A percentile compares a stretch with the other conserved stretches of the same genome.
phyloP scores from a whole-genome alignment of 2,113 vertebrate genomes.

The Hemichromis elongatus region DNA sequence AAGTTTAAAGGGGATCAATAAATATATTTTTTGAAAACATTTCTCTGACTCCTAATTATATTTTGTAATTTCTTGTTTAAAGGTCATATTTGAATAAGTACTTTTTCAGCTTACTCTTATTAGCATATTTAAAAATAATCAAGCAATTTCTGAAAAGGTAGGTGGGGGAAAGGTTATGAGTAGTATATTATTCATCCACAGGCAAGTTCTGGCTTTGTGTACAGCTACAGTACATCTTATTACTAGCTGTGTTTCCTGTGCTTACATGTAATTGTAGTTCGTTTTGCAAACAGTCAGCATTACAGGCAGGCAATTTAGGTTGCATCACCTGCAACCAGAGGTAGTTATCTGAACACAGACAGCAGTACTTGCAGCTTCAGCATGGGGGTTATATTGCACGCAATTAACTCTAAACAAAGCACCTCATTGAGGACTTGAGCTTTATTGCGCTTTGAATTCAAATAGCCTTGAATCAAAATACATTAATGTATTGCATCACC shows the following conservation, averaged over 20 bases:
- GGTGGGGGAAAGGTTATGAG: background rate
- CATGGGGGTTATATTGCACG: background rate
- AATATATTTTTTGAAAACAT: slow-evolving; percentile 31
- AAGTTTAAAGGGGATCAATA: slow-evolving; percentile 53
- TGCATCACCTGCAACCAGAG: background rate
- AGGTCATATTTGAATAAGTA: background rate
- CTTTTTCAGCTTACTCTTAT: background rate
- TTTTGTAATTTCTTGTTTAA: background rate
- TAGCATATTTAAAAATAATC: background rate
- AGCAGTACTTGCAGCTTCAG: background rate
- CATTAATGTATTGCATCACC: background rate
- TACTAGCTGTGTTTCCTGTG: background rate
- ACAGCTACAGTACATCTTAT: background rate
- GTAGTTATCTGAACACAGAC: background rate
- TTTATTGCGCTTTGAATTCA: background rate
- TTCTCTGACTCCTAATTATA: background rate
- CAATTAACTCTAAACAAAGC: background rate
- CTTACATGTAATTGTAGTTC: background rate
- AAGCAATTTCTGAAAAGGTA: background rate
- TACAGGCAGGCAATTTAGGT: background rate
- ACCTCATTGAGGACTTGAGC: background rate
- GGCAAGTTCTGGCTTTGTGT: background rate
- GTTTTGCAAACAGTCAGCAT: background rate
- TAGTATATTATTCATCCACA: background rate
- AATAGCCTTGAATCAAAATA: background rate